These are phyloP conservation scores for Globia sparganii DNA, from an alignment of 2,888 invertebrate species.

Conservation along the genomic window DNA sequence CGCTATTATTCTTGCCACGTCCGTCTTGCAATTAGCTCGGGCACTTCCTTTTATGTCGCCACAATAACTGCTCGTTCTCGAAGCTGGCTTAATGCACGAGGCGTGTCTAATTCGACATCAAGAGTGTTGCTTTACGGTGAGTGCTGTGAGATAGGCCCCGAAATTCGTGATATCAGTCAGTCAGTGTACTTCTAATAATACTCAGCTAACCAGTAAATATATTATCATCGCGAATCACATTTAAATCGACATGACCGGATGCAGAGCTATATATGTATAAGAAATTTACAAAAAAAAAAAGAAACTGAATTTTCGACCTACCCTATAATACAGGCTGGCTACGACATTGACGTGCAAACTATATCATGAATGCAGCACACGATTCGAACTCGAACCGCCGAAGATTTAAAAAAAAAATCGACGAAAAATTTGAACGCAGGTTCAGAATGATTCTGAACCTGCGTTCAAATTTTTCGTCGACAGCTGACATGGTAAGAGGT, in stretches of 20 bases:
- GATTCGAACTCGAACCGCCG: no score
- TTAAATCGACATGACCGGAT: neutral
- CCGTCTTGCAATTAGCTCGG: conserved; percentile 76
- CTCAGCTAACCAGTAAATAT: neutral
- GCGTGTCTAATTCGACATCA: conserved; percentile 76
- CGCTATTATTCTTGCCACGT: conserved; percentile 78
- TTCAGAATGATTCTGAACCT: no score
- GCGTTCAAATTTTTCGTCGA: no score
- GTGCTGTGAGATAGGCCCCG: neutral
- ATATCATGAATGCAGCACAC: no score
- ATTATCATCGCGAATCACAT: neutral
- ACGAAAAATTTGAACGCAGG: no score
- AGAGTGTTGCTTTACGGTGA: conserved; percentile 69
- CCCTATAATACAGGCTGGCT: no score
- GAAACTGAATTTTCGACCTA: no score
- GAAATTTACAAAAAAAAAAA: no score
- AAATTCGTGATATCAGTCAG: conserved; percentile 4
- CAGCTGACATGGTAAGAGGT: no score
- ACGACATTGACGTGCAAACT: no score
- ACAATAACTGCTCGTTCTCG: conserved; percentile 68
- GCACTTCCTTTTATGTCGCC: conserved; percentile 71
- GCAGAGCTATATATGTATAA: neutral
- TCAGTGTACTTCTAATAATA: neutral
- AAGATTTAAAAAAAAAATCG: no score
- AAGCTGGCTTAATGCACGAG: conserved; percentile 74